These are phyloP conservation scores for Platichthys flesus DNA, from an alignment of 2,113 vertebrate genomes.

Conservation along the genomic window DNA sequence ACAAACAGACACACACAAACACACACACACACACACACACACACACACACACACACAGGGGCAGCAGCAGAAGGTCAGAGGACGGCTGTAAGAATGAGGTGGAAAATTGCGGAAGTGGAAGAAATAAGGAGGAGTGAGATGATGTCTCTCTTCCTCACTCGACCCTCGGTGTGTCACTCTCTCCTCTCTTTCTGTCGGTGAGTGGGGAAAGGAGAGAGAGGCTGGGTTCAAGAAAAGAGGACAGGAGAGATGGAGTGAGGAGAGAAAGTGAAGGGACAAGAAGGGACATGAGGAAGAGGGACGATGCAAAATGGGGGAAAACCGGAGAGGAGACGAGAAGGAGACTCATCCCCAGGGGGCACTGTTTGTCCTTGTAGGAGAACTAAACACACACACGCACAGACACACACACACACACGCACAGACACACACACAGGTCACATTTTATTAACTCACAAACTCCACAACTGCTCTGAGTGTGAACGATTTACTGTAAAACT, in stretches of 20 bases:
- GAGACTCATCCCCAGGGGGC: conserved; percentile 81
- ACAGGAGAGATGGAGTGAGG: conserved; percentile 6
- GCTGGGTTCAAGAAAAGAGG: conserved; percentile 18
- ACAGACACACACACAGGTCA: not conserved
- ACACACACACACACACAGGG: not conserved
- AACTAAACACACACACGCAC: not conserved
- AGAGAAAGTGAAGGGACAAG: not conserved
- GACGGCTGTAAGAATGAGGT: conserved; percentile 5
- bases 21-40: not conserved
- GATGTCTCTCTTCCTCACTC: conserved; percentile 68
- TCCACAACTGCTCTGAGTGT: too few relatives aligned
- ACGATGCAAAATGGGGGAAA: not conserved
- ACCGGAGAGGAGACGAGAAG: conserved; percentile 34
- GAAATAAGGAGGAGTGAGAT: too few relatives aligned
- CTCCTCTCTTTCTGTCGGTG: too few relatives aligned
- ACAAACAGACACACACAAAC: not conserved
- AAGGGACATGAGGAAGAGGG: not conserved
- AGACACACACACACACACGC: conserved; percentile 1
- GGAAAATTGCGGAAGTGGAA: conserved; percentile 1
- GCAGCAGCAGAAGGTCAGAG: not conserved
- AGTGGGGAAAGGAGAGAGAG: too few relatives aligned
- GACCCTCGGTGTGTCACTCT: conserved; percentile 23
- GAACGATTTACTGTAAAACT: too few relatives aligned
- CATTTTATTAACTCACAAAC: too few relatives aligned
- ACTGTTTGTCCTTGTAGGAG: conserved; percentile 77